Conservation (phyloP, 2,888 invertebrate species). For the Acleris emargana region DNA sequence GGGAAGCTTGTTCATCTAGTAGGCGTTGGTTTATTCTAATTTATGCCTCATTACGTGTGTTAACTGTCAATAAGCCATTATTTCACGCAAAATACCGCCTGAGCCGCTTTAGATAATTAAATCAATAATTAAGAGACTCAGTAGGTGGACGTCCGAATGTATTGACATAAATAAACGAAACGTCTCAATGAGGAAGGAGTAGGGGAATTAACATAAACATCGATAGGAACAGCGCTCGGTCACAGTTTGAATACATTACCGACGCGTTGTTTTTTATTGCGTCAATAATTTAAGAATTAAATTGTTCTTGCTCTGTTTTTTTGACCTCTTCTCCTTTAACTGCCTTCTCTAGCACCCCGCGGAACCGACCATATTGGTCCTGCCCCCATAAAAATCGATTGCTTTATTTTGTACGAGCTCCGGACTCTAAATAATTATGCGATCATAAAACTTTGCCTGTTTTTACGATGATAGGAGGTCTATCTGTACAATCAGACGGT, state of each 20-base stretch:
- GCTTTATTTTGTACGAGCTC: constrained; percentile 59
- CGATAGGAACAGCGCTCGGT: constrained; percentile 62
- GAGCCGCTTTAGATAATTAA: constrained; percentile 29
- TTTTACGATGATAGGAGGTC: constrained; percentile 43
- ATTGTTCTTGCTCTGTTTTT: constrained; percentile 56
- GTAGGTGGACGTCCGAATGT: constrained; percentile 52
- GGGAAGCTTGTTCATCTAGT: constrained; percentile 19
- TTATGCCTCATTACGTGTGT: constrained; percentile 28
- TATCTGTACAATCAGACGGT: constrained; percentile 28
- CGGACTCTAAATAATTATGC: constrained; percentile 48
- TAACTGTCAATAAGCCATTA: constrained; percentile 35
- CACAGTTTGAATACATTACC: constrained; percentile 75
- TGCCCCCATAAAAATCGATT: constrained; percentile 66
- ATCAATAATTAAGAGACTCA: constrained; percentile 40
- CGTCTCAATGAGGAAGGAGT: constrained; percentile 70
- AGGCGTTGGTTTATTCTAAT: constrained; percentile 26
- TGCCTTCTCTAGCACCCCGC: constrained; percentile 49
- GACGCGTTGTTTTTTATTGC: constrained; percentile 69
- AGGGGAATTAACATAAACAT: constrained; percentile 76
- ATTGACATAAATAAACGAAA: constrained; percentile 65
- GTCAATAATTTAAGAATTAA: constrained; percentile 74
- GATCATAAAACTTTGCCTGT: constrained; percentile 41
- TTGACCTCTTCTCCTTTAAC: constrained; percentile 47
- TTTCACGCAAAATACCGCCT: constrained; percentile 24
- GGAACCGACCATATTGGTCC: constrained; percentile 49